Evolutionary conservation across 2,113 vertebrate genomes (phyloP).

Genomic region (Rhizomys pruinosus): DNA sequence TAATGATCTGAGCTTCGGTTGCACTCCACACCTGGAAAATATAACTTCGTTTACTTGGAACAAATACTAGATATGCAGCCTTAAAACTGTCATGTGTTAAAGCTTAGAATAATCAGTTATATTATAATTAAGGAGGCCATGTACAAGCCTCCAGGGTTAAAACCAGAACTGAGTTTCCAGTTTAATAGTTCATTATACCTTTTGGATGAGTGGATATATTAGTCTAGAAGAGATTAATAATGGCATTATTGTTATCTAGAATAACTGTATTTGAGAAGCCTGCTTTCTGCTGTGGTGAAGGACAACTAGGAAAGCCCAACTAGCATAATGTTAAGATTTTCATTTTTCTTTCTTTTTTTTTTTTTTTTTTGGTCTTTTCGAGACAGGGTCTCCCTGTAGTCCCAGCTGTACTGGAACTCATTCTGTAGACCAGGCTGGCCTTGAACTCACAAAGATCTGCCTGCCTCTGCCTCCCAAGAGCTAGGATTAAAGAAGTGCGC

Average conservation of each 20-base stretch:
- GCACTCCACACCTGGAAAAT: background rate
- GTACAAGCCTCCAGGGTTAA: background rate
- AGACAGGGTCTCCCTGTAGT: no score
- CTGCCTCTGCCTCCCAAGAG: no score
- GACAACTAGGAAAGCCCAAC: background rate
- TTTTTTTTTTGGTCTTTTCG: no score
- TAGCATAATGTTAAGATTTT: no score
- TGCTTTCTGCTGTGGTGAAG: background rate
- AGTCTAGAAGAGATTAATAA: background rate
- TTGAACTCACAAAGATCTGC: no score
- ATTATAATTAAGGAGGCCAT: background rate
- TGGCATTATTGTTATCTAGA: background rate
- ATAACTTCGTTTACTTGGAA: background rate
- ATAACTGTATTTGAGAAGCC: background rate
- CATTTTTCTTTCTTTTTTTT: constrained; percentile 2
- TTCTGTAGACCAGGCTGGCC: no score
- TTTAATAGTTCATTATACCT: background rate
- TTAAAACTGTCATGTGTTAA: background rate
- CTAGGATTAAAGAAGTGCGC: no score
- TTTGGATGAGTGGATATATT: background rate
- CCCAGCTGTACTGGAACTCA: no score
- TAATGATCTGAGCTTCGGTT: constrained; percentile 1
- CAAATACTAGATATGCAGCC: background rate
- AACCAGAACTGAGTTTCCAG: background rate
- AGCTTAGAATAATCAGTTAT: background rate